Conservation (phyloP, 37 sponge, comb jelly and placozoan genomes). For the Theonella swinhoei region DNA sequence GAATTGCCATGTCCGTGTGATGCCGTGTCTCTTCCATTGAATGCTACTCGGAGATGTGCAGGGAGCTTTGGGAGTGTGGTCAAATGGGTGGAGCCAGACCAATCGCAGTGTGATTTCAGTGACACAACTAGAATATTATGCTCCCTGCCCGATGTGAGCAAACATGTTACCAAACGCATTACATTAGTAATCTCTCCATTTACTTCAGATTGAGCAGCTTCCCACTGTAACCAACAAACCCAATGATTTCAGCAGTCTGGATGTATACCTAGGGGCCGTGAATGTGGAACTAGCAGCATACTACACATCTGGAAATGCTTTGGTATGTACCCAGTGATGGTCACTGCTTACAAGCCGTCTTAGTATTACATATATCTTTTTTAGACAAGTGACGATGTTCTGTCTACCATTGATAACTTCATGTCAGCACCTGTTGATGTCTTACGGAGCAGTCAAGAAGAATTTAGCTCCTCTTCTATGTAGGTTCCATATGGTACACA, state of each 20-base stretch:
- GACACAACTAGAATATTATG: slow-evolving; percentile 15
- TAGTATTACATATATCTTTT: not conserved
- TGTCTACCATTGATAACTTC: slow-evolving; percentile 40
- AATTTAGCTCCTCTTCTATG: slow-evolving; percentile 23
- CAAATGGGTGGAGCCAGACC: slow-evolving; percentile 27
- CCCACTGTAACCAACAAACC: not conserved
- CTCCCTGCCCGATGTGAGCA: slow-evolving; percentile 36
- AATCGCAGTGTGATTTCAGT: slow-evolving; percentile 36
- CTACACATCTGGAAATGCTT: not conserved
- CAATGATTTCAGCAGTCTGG: not conserved
- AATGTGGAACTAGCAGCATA: not conserved
- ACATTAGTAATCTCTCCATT: not conserved
- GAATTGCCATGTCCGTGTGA: slow-evolving; percentile 50
- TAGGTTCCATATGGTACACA: not conserved
- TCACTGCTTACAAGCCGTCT: not conserved
- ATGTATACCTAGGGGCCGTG: not conserved
- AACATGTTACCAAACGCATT: not conserved
- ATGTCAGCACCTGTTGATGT: slow-evolving; percentile 9
- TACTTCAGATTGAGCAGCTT: not conserved
- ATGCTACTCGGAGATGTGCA: slow-evolving; percentile 33
- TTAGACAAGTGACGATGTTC: slow-evolving; percentile 1
- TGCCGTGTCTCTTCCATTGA: not conserved
- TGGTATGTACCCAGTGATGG: not conserved
- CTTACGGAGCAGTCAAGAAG: slow-evolving; percentile 26
- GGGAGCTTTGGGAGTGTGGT: slow-evolving; percentile 28